These are phyloP conservation scores for Eupithecia exiguata DNA, from an alignment of 2,888 invertebrate genomes.

Conservation along the genomic window DNA sequence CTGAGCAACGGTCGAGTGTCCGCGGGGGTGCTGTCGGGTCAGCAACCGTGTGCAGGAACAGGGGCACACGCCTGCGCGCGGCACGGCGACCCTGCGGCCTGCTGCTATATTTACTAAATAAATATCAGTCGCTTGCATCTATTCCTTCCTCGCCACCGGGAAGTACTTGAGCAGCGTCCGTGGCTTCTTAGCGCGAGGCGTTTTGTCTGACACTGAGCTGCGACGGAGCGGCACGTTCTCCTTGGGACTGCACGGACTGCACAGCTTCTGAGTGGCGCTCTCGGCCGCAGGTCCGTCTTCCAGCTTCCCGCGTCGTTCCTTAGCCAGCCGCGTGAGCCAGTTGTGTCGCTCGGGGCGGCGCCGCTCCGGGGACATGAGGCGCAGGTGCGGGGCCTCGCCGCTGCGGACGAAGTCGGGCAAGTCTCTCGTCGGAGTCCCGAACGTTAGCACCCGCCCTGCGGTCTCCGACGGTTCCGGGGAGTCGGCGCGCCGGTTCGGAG, in stretches of 20 bases:
- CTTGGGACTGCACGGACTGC: slow-evolving; percentile 59
- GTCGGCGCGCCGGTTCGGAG: background rate
- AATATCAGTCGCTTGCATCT: slow-evolving; percentile 47
- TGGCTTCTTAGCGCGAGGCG: slow-evolving; percentile 58
- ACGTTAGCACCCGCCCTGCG: slow-evolving; percentile 51
- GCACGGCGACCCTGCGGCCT: background rate
- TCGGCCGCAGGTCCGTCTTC: background rate
- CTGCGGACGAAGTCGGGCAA: slow-evolving; percentile 90
- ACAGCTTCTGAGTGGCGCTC: background rate
- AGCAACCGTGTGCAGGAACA: background rate
- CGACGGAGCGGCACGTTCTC: slow-evolving; percentile 46
- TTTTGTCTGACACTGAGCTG: slow-evolving; percentile 59
- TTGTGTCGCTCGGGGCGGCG: slow-evolving; percentile 80
- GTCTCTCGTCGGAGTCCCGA: slow-evolving; percentile 86
- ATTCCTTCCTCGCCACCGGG: slow-evolving; percentile 58
- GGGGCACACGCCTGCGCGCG: background rate
- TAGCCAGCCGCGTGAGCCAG: slow-evolving; percentile 85
- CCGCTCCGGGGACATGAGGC: slow-evolving; percentile 87
- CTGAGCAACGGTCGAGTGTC: no score
- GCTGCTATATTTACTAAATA: slow-evolving; percentile 24
- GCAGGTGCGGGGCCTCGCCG: slow-evolving; percentile 90
- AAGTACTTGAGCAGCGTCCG: slow-evolving; percentile 72
- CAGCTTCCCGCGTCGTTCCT: slow-evolving; percentile 41
- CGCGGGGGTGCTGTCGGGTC: background rate
- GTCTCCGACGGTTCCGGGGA: background rate